A percentile compares a stretch with the other conserved stretches of the same genome.
Evolutionary conservation across 2,797 vertebrate genomes (phyloP).

Genomic region (Periparus ater): DNA sequence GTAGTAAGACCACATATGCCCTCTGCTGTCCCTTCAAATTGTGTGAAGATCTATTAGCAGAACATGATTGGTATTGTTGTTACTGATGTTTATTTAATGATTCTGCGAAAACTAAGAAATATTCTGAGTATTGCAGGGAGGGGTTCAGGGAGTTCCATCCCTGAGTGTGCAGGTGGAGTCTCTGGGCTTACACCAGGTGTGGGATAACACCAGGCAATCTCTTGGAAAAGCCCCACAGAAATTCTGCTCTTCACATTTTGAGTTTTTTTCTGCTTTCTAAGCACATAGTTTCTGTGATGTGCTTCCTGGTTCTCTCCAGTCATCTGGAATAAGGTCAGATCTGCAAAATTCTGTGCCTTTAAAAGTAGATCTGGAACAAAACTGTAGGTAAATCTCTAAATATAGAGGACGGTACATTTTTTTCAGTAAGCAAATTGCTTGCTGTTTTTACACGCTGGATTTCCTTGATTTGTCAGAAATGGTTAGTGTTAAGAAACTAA

Average conservation of each 20-base stretch:
- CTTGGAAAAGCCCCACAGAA: neutral
- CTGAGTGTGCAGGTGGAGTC: neutral
- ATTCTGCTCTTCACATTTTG: neutral
- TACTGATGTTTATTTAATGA: neutral
- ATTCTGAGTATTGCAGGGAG: neutral
- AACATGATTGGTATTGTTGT: neutral
- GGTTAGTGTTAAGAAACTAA: neutral
- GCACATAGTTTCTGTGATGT: neutral
- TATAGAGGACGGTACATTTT: neutral
- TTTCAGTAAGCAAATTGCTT: neutral
- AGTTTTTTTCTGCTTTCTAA: neutral
- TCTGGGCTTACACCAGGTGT: neutral
- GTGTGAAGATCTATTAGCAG: neutral
- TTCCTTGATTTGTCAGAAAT: constrained; percentile 5
- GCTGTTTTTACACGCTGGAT: neutral
- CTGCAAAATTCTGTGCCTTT: neutral
- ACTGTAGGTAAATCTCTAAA: neutral
- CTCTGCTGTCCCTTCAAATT: constrained; percentile 60
- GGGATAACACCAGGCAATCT: neutral
- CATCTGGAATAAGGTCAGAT: neutral
- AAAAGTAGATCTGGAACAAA: neutral
- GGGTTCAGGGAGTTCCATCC: neutral
- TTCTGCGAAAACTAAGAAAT: neutral
- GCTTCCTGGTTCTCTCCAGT: neutral
- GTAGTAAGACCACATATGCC: constrained; percentile 53